phyloP scores from a whole-genome alignment of 2,113 vertebrate species.

The Ornithorhynchus anatinus region DNA sequence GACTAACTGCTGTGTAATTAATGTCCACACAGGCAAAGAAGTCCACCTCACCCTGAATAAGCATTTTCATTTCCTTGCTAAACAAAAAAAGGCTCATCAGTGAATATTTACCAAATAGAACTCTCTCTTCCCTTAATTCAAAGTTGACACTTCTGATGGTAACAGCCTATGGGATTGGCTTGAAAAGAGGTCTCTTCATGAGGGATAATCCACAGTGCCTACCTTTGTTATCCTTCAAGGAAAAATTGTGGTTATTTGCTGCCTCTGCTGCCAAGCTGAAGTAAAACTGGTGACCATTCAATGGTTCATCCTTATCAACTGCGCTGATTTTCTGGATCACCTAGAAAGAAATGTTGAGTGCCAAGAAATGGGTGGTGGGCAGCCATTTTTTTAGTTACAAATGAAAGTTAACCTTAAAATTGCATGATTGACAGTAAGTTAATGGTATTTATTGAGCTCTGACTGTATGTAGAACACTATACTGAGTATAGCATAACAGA shows the following conservation, averaged over 20 bases:
- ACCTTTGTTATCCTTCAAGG: slow-evolving; percentile 95
- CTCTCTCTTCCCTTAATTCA: too few relatives aligned
- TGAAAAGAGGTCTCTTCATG: not conserved
- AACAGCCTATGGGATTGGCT: too few relatives aligned
- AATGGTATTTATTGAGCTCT: too few relatives aligned
- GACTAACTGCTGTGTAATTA: slow-evolving; percentile 49
- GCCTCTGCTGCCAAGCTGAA: slow-evolving; percentile 84
- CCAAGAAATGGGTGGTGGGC: too few relatives aligned
- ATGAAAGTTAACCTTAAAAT: too few relatives aligned
- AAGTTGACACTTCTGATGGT: not conserved
- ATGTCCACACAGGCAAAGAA: slow-evolving; percentile 9
- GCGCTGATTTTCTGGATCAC: slow-evolving; percentile 96
- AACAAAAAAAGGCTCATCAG: not conserved
- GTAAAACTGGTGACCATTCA: slow-evolving; percentile 89
- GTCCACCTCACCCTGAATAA: slow-evolving; percentile 20
- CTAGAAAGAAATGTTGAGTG: slow-evolving; percentile 53
- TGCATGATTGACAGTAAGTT: too few relatives aligned
- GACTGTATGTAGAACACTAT: too few relatives aligned
- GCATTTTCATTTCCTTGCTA: not conserved
- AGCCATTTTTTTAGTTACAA: too few relatives aligned
- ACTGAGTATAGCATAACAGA: too few relatives aligned
- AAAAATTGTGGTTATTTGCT: slow-evolving; percentile 91
- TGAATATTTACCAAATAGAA: not conserved
- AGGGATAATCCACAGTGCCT: not conserved
- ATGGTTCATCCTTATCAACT: slow-evolving; percentile 90